Evolutionary conservation across 2,888 invertebrate genomes (phyloP).

Genomic region (Nemoura dubitans): DNA sequence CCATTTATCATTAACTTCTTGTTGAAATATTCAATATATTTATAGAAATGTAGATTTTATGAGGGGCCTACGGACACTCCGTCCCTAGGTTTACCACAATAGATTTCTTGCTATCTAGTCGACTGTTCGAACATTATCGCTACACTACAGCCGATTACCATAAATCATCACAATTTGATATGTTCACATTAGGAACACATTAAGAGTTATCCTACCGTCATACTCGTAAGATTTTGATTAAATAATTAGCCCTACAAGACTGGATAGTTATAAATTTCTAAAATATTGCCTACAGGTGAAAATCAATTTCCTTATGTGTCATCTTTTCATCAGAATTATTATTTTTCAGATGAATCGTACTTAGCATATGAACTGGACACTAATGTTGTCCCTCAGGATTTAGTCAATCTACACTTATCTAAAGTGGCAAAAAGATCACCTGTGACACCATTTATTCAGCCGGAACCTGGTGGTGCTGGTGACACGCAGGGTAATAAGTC

Average conservation of each 20-base stretch:
- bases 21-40: neutral
- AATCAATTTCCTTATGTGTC: too few relatives aligned
- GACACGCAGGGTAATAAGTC: neutral
- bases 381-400: neutral
- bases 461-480: neutral
- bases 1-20: neutral
- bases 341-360: constrained; percentile 21
- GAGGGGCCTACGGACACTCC: neutral
- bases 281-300: too few relatives aligned
- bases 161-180: too few relatives aligned
- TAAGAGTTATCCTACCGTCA: too few relatives aligned
- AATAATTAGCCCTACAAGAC: too few relatives aligned
- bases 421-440: neutral
- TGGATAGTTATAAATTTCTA: too few relatives aligned
- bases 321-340: neutral
- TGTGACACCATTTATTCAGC: neutral
- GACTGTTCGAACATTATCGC: too few relatives aligned
- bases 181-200: too few relatives aligned
- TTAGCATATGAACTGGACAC: neutral
- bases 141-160: too few relatives aligned
- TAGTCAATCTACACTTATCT: neutral
- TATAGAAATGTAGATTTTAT: neutral
- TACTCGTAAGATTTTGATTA: too few relatives aligned
- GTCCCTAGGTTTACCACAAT: neutral
- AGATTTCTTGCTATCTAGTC: neutral